Evolutionary conservation across 2,797 vertebrate species (phyloP).

Genomic region (Coregonus ussuriensis): DNA sequence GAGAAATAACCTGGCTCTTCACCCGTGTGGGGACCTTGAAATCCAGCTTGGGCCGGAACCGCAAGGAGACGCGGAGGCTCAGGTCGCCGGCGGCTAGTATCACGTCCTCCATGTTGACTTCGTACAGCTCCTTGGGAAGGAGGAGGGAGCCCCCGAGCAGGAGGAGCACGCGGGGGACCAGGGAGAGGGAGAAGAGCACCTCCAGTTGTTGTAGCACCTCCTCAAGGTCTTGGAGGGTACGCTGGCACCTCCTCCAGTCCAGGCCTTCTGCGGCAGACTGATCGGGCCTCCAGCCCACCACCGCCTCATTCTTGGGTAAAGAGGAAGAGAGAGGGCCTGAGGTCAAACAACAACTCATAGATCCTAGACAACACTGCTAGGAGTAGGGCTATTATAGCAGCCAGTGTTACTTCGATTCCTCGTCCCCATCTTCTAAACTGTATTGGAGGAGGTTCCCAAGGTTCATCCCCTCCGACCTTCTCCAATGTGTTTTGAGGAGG

Average conservation of each 20-base stretch:
- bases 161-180: constrained; percentile 88
- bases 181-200: constrained; percentile 85
- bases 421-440: too few relatives aligned
- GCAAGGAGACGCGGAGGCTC: constrained; percentile 78
- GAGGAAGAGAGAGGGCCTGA: neutral
- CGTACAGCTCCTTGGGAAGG: constrained; percentile 89
- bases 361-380: neutral
- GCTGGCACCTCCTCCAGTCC: constrained; percentile 79
- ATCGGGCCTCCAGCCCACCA: constrained; percentile 60
- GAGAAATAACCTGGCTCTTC: constrained; percentile 79
- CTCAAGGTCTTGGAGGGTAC: constrained; percentile 84
- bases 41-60: constrained; percentile 92
- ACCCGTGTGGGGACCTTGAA: constrained; percentile 86
- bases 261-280: constrained; percentile 50
- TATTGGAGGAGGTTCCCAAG: too few relatives aligned
- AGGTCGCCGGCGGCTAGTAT: constrained; percentile 66
- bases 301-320: constrained; percentile 71
- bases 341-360: neutral
- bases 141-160: constrained; percentile 85
- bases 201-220: constrained; percentile 85
- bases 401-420: too few relatives aligned
- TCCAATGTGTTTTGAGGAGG: too few relatives aligned
- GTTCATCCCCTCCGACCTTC: too few relatives aligned
- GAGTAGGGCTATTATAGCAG: neutral
- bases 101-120: constrained; percentile 89